Percentiles rank a stretch among this genome's conserved stretches.
phyloP scores from a whole-genome alignment of 2,113 vertebrate genomes.

The Catharus minimus region DNA sequence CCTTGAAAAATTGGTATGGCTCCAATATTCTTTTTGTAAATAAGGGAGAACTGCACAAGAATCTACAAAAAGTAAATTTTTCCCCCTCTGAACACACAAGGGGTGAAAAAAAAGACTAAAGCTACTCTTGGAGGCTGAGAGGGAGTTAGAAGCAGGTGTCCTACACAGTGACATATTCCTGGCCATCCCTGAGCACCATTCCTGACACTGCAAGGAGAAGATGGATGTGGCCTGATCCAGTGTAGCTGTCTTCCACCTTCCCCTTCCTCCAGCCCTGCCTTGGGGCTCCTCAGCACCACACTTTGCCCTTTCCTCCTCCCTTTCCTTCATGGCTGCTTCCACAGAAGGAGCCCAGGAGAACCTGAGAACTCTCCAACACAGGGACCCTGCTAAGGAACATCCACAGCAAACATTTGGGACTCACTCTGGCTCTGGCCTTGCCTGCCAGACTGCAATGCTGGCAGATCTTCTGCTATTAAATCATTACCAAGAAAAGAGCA shows the following conservation, averaged over 20 bases:
- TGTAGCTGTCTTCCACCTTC: neutral
- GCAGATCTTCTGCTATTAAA: neutral
- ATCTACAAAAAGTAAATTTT: neutral
- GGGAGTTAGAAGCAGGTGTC: neutral
- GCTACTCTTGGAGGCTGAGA: neutral
- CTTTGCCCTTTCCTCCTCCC: neutral
- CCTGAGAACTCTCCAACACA: neutral
- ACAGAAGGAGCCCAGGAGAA: neutral
- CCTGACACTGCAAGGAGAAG: neutral
- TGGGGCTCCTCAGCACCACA: neutral
- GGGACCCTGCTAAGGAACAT: neutral
- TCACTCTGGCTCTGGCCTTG: neutral
- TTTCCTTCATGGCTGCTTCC: neutral
- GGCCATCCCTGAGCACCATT: neutral
- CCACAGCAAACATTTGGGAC: neutral
- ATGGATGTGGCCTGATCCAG: neutral
- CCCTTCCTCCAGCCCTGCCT: neutral
- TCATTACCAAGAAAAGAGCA: neutral
- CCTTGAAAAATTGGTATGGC: conserved; percentile 1
- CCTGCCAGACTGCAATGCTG: neutral
- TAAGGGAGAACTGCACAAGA: neutral
- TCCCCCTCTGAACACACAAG: neutral
- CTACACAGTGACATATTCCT: neutral
- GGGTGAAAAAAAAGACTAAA: neutral
- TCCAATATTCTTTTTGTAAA: neutral